Percentiles rank a stretch among this genome's conserved stretches.
Conservation (phyloP, 2,797 vertebrate species). For the Sebastes matsubarae region DNA sequence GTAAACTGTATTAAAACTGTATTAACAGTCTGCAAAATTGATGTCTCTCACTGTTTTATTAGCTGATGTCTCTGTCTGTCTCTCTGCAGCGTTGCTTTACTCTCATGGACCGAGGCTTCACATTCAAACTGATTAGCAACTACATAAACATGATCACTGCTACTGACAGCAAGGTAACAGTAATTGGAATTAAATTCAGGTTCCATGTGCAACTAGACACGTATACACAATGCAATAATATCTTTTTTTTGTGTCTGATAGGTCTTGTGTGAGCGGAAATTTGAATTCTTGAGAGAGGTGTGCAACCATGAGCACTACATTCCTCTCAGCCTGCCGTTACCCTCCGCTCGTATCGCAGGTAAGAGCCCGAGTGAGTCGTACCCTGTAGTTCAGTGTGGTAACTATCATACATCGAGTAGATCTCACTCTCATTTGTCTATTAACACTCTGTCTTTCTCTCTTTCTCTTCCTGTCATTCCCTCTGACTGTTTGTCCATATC, state of each 20-base stretch:
- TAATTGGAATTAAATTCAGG: neutral
- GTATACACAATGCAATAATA: neutral
- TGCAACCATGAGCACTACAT: conserved; percentile 98
- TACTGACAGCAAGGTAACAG: conserved; percentile 91
- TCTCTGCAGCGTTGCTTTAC: conserved; percentile 92
- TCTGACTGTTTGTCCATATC: conserved; percentile 69
- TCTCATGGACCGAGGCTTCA: conserved; percentile 96
- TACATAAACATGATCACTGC: conserved; percentile 95
- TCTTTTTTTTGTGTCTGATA: conserved; percentile 50
- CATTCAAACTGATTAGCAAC: conserved; percentile 94
- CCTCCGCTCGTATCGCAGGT: conserved; percentile 94
- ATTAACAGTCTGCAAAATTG: conserved; percentile 16
- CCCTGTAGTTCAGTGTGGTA: neutral
- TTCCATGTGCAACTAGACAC: neutral
- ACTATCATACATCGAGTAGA: conserved; percentile 43
- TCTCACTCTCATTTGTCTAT: conserved; percentile 61
- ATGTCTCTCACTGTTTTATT: conserved; percentile 8
- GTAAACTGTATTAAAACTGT: neutral
- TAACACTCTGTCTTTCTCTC: conserved; percentile 55
- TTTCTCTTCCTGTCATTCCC: conserved; percentile 30
- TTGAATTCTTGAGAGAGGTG: conserved; percentile 97
- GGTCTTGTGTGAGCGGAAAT: conserved; percentile 93
- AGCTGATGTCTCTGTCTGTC: conserved; percentile 15
- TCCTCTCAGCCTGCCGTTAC: conserved; percentile 92
- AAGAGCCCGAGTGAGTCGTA: conserved; percentile 33